These are phyloP conservation scores for Charanyca ferruginea DNA, from an alignment of 2,888 invertebrate species.

Conservation along the genomic window DNA sequence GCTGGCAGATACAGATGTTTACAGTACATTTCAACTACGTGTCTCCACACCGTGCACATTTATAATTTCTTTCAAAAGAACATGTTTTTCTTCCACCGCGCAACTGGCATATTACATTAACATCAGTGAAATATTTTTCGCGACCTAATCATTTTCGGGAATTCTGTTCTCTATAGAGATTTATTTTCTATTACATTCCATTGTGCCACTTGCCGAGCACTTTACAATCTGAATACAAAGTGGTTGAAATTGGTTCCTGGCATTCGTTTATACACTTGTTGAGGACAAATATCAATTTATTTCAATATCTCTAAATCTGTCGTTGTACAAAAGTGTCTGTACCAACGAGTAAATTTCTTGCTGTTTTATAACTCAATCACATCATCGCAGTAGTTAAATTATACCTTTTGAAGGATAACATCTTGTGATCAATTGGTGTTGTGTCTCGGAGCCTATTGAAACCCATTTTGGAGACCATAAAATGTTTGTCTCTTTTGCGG, in stretches of 20 bases:
- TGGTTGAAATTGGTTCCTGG: constrained; percentile 74
- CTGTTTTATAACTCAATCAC: constrained; percentile 45
- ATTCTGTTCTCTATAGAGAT: constrained; percentile 29
- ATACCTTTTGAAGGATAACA: constrained; percentile 19
- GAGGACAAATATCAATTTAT: constrained; percentile 73
- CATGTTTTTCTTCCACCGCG: constrained; percentile 32
- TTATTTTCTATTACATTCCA: constrained; percentile 68
- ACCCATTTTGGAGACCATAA: too few species aligned
- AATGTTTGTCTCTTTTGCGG: too few species aligned
- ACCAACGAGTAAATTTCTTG: constrained; percentile 25
- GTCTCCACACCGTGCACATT: constrained; percentile 54
- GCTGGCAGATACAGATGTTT: constrained; percentile 68
- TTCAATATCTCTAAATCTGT: constrained; percentile 58
- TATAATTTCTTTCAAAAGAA: constrained; percentile 35
- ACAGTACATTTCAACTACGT: constrained; percentile 60
- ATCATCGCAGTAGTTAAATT: constrained; percentile 39
- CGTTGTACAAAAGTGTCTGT: constrained; percentile 37
- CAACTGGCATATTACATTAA: constrained; percentile 31
- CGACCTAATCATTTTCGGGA: constrained; percentile 31
- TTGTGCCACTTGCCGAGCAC: constrained; percentile 67
- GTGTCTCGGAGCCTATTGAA: too few species aligned
- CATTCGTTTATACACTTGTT: constrained; percentile 68
- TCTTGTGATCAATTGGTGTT: constrained; percentile 36
- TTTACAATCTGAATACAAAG: constrained; percentile 76
- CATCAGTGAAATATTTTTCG: constrained; percentile 27